Base-by-base conservation (phyloP, 2,113 vertebrate species). In the Apodemus speciosus region DNA sequence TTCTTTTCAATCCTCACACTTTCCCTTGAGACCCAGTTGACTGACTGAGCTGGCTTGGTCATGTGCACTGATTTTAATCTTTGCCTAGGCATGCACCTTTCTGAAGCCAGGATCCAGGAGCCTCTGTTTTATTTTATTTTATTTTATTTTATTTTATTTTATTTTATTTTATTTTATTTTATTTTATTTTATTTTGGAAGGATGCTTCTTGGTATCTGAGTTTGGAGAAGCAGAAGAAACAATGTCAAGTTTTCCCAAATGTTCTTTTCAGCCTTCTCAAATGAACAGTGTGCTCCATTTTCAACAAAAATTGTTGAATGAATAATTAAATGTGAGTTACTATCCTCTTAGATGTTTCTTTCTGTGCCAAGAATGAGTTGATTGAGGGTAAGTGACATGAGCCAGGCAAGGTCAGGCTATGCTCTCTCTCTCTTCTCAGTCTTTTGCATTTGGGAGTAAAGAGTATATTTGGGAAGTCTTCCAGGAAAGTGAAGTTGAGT, bases 251-350 rank as follows among this genome's bases (percentile, higher is more conserved):
- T 93, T 91, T 69, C n/a, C 56, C 53, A 84, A 86, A 71, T 51
- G 58, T 60, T 89, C 49, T 68, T 5, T 23, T 96, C 58, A 75
- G 80, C 43, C 23, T 88, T 95, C 75, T 75, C 15, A 9, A 91
- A 75, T 23, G 35, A 93, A 30, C 2, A 13, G 9, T 89, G 20
- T 38, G 14, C 68, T 88, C 58, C 27, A 9, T 89, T 93, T 93
- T 14, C 3, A 95, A 89, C 40, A 16, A 56, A 89, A 93, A 62
- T 87, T 75, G 86, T 80, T 93, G 88, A 87, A 80, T 73, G 72
- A 87, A 89, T 91, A 94, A 94, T 91, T 69, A 84, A 91, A 46
- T 75, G 75, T 15, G 64, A 90, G 43, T 73, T 51, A 43, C 30
- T 40, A 10, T 69, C n/a, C 92, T 93, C 77, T 94, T 75, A 85